Percentiles rank a stretch among this genome's conserved stretches.
Evolutionary conservation across 2,113 vertebrate species (phyloP).

Genomic region (Paracanthobrama guichenoti): DNA sequence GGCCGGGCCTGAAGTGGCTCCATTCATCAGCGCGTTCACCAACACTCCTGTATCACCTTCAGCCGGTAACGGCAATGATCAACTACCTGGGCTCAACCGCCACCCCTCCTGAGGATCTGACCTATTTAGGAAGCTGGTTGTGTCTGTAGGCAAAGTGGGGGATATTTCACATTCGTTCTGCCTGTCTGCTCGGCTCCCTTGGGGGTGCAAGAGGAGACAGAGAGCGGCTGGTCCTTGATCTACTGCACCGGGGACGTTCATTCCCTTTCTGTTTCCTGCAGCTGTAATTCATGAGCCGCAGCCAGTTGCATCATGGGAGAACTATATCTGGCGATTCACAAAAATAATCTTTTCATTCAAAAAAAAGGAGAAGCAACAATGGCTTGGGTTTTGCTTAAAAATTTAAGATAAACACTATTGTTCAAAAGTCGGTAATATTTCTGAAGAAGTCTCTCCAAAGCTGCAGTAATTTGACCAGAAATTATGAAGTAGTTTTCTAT

Average conservation of each 20-base stretch:
- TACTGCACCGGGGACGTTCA: neutral
- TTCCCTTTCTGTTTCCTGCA: neutral
- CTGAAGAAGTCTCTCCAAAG: neutral
- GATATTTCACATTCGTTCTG: constrained; percentile 57
- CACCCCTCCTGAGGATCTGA: constrained; percentile 11
- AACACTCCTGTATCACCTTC: constrained; percentile 21
- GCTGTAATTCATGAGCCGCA: neutral
- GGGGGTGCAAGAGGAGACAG: constrained; percentile 42
- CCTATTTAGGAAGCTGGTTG: constrained; percentile 41
- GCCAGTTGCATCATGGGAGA: constrained; percentile 17
- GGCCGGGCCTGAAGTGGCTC: constrained; percentile 28
- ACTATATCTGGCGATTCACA: constrained; percentile 13
- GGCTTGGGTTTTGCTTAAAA: neutral
- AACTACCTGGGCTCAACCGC: constrained; percentile 13
- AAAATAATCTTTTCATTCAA: neutral
- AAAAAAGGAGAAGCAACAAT: neutral
- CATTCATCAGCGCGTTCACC: constrained; percentile 33
- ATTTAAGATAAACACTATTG: neutral
- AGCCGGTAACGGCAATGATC: constrained; percentile 34
- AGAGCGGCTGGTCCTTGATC: constrained; percentile 21
- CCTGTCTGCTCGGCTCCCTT: constrained; percentile 59
- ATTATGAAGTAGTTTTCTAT: too few relatives aligned
- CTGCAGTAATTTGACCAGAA: neutral
- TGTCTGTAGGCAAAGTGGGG: constrained; percentile 18
- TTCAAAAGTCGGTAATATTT: neutral